Percentiles rank a stretch among this genome's conserved stretches.
phyloP scores from a whole-genome alignment of 1,140 invertebrate species.

The Ephestia elutella region DNA sequence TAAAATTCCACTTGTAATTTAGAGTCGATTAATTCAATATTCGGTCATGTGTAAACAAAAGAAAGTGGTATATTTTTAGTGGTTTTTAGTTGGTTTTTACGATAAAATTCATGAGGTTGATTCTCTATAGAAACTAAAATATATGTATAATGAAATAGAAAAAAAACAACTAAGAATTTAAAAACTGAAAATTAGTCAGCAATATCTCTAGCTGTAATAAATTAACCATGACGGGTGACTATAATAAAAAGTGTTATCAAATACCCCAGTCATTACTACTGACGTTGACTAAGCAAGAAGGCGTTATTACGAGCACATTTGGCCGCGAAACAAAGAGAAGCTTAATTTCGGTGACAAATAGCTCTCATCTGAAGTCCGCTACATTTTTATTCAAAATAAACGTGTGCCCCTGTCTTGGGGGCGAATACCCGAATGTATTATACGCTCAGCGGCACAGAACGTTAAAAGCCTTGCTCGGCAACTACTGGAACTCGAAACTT shows the following conservation, averaged over 20 bases:
- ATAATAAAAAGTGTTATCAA: neutral
- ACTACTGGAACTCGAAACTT: constrained; percentile 12
- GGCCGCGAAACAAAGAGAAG: constrained; percentile 5
- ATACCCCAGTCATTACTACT: neutral
- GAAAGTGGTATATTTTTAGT: no score
- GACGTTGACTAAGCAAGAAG: constrained; percentile 2
- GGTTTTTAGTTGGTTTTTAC: no score
- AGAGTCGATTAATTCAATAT: no score
- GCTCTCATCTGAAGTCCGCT: constrained; percentile 13
- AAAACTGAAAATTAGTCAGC: no score
- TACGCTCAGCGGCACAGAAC: constrained; percentile 21
- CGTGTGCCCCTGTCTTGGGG: constrained; percentile 20
- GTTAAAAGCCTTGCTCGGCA: constrained; percentile 14
- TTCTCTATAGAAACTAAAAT: no score
- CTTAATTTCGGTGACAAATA: constrained; percentile 18
- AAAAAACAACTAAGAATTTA: no score
- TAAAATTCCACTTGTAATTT: no score
- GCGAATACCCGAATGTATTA: constrained; percentile 25
- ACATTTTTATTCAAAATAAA: constrained; percentile 26
- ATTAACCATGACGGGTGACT: neutral
- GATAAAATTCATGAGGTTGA: no score
- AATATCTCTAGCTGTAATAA: no score
- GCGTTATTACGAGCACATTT: neutral
- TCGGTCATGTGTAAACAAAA: no score
- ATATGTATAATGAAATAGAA: no score